phyloP scores from a whole-genome alignment of 1,140 invertebrate species.

The Conus betulinus region DNA sequence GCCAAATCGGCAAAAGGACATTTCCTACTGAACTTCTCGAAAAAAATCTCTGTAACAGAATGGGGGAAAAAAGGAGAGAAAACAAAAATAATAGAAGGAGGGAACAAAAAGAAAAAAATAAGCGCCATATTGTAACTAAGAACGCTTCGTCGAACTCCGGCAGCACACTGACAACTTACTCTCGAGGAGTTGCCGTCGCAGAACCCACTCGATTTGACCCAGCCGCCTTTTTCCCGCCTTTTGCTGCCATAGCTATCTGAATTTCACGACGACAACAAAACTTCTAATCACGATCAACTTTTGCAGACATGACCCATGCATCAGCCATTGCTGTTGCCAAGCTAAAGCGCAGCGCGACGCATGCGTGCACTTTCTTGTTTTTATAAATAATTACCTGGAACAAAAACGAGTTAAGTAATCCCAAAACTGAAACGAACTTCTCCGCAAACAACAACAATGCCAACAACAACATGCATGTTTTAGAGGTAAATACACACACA shows the following conservation, averaged over 20 bases:
- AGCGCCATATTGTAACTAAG: constrained; percentile 72
- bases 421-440: neutral
- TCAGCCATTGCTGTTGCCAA: constrained; percentile 38
- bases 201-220: constrained; percentile 59
- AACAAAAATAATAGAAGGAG: too few species aligned
- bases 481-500: neutral
- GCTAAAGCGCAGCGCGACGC: constrained; percentile 26
- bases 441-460: neutral
- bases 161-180: constrained; percentile 61
- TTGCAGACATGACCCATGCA: neutral
- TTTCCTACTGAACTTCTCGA: too few species aligned
- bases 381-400: constrained; percentile 2
- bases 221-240: constrained; percentile 63
- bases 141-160: constrained; percentile 46
- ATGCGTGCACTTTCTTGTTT: constrained; percentile 2
- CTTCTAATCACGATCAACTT: neutral
- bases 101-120: neutral
- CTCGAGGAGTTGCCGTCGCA: constrained; percentile 64
- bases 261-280: constrained; percentile 19
- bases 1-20: too few species aligned
- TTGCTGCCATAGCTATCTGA: constrained; percentile 60
- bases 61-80: too few species aligned
- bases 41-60: too few species aligned
- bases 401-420: neutral
- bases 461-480: neutral